These are phyloP conservation scores for Latrodectus hesperus DNA, from an alignment of 2,888 invertebrate genomes.

Conservation along the genomic window DNA sequence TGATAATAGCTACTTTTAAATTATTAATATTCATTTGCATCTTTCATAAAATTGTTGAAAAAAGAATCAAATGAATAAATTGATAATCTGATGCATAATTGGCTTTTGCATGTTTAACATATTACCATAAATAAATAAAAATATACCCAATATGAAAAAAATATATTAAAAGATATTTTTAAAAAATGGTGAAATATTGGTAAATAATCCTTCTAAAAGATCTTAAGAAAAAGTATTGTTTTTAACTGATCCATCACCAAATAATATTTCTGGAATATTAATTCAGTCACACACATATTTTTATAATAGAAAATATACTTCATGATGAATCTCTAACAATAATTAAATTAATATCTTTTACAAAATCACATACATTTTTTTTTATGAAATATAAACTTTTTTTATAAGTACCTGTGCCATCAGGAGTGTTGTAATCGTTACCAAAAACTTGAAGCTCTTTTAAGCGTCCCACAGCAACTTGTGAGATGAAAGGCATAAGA, in stretches of 20 bases:
- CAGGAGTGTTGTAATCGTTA: slow-evolving; percentile 87
- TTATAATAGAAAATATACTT: not conserved
- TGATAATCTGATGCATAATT: no score
- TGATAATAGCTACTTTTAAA: no score
- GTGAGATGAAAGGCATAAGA: slow-evolving; percentile 81
- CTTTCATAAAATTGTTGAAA: no score
- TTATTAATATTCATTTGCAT: no score
- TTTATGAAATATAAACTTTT: not conserved
- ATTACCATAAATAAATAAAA: no score
- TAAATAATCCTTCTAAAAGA: not conserved
- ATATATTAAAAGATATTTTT: not conserved
- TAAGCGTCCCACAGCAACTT: slow-evolving; percentile 91
- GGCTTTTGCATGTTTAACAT: no score
- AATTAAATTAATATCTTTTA: no score
- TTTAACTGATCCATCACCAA: no score
- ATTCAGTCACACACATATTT: not conserved
- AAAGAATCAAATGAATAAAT: no score
- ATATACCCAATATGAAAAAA: not conserved
- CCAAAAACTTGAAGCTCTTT: slow-evolving; percentile 87
- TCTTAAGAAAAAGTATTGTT: not conserved
- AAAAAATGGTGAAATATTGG: not conserved
- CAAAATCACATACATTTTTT: not conserved
- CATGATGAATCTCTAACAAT: no score
- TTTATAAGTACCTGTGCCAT: slow-evolving; percentile 84
- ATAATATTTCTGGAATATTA: no score